Conservation (phyloP, 1,140 invertebrate species). For the Diprion similis region DNA sequence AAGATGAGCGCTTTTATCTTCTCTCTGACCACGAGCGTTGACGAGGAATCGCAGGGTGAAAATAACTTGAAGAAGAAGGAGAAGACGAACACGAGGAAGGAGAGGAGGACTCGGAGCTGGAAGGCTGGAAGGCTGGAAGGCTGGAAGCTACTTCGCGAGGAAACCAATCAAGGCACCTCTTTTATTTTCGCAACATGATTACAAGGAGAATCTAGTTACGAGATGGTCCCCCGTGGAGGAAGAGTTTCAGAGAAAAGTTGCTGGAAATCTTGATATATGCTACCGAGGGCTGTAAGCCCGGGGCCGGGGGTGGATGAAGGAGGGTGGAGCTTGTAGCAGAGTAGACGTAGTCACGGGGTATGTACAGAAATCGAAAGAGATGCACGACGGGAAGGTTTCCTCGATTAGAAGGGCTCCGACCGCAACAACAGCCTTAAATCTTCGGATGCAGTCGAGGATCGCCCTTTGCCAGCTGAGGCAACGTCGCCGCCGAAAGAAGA, state of each 20-base stretch:
- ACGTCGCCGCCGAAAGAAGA: not conserved
- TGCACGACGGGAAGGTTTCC: not conserved
- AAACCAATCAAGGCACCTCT: conserved; percentile 2
- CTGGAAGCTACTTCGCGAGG: not conserved
- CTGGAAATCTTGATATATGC: conserved; percentile 7
- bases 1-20: not conserved
- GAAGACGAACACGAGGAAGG: not conserved
- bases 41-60: conserved; percentile 1
- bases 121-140: not conserved
- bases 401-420: not conserved
- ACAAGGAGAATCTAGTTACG: conserved; percentile 4
- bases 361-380: not conserved
- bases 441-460: not conserved
- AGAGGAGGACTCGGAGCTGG: not conserved
- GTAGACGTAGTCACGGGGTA: too few relatives aligned
- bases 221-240: not conserved
- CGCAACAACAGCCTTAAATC: too few relatives aligned
- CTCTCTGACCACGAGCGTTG: not conserved
- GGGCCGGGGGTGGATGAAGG: too few relatives aligned
- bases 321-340: too few relatives aligned
- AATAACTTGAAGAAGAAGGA: not conserved
- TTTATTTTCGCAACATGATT: conserved; percentile 8
- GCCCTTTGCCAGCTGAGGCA: not conserved
- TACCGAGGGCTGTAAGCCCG: not conserved
- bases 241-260: conserved; percentile 2